Evolutionary conservation across 1,140 invertebrate species (phyloP).

Genomic region (Eulimnadia texana): DNA sequence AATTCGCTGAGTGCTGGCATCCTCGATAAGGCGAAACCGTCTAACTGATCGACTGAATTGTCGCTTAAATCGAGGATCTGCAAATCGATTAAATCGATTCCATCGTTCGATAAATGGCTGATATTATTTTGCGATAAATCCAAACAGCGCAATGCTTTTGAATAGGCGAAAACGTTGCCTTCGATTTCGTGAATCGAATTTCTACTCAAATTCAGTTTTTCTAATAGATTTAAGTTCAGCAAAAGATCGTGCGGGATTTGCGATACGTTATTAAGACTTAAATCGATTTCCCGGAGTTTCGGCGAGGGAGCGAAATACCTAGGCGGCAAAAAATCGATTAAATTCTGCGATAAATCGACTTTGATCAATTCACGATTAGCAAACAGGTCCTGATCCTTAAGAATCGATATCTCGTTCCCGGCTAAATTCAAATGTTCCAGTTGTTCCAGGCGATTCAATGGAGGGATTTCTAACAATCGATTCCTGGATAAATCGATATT

Average conservation of each 20-base stretch:
- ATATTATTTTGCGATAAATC: slow-evolving; percentile 65
- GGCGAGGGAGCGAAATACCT: slow-evolving; percentile 48
- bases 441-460: slow-evolving; percentile 43
- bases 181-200: slow-evolving; percentile 41
- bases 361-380: slow-evolving; percentile 26
- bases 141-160: slow-evolving; percentile 48
- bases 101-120: slow-evolving; percentile 39
- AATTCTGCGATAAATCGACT: slow-evolving; percentile 59
- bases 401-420: slow-evolving; percentile 50
- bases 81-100: not conserved
- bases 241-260: slow-evolving; percentile 40
- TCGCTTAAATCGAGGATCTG: slow-evolving; percentile 21
- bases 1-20: slow-evolving; percentile 11
- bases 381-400: slow-evolving; percentile 39
- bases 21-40: slow-evolving; percentile 17
- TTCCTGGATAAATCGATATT: slow-evolving; percentile 63
- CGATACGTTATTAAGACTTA: slow-evolving; percentile 47
- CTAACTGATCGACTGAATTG: slow-evolving; percentile 21
- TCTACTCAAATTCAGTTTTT: slow-evolving; percentile 52
- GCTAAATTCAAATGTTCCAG: slow-evolving; percentile 60
- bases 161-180: slow-evolving; percentile 35
- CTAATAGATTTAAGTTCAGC: slow-evolving; percentile 41
- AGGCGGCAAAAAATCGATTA: slow-evolving; percentile 48
- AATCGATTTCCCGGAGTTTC: slow-evolving; percentile 51
- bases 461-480: slow-evolving; percentile 37